Percentiles rank a stretch among this genome's conserved stretches.
These are phyloP conservation scores for Hypanus sabinus DNA, from an alignment of 2,113 vertebrate genomes.

Conservation along the genomic window DNA sequence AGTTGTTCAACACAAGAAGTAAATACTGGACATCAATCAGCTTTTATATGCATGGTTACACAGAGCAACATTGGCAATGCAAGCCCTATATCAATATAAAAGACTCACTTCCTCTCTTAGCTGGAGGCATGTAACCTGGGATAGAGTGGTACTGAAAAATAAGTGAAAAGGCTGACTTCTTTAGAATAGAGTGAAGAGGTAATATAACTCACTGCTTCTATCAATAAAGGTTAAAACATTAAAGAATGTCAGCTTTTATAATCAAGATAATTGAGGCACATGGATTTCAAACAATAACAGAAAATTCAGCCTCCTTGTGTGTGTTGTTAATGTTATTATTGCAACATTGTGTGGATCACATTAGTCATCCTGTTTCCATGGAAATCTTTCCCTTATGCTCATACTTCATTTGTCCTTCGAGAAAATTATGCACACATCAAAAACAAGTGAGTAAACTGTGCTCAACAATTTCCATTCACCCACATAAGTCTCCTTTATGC, in stretches of 20 bases:
- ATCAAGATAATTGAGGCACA: not conserved
- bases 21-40: not conserved
- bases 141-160: not conserved
- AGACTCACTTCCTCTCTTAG: conserved; percentile 8
- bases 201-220: not conserved
- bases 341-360: not conserved
- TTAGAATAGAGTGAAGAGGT: not conserved
- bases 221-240: not conserved
- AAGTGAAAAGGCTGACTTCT: not conserved
- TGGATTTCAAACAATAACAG: not conserved
- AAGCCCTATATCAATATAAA: not conserved
- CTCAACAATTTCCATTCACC: conserved; percentile 33
- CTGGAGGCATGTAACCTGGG: conserved; percentile 21
- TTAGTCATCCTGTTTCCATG: conserved; percentile 32
- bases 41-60: not conserved
- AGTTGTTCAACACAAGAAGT: not conserved
- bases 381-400: conserved; percentile 26
- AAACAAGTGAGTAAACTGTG: conserved; percentile 31
- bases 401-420: conserved; percentile 31
- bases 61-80: not conserved
- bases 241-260: not conserved
- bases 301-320: not conserved
- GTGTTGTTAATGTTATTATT: conserved; percentile 8
- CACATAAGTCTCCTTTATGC: conserved; percentile 20
- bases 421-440: conserved; percentile 30